Evolutionary conservation across 2,888 invertebrate species (phyloP).

Genomic region (Drosophila maculinotata): DNA sequence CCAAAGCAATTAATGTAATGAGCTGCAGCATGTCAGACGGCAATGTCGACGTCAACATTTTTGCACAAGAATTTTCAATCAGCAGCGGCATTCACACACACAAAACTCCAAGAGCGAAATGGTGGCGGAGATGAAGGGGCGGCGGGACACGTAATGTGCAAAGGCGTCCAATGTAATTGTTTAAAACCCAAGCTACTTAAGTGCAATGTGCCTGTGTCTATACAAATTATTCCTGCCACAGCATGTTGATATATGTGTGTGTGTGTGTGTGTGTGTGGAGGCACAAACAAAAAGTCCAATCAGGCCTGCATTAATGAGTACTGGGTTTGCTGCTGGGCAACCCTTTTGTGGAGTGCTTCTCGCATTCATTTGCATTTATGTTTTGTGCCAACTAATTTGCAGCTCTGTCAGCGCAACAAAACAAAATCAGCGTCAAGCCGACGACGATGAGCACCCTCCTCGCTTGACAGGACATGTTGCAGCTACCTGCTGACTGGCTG

Average conservation of each 20-base stretch:
- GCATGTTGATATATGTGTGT: no score
- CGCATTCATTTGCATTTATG: conserved; percentile 79
- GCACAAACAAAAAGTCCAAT: conserved; percentile 77
- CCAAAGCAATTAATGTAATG: conserved; percentile 80
- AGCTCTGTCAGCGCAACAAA: conserved; percentile 70
- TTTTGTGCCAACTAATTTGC: conserved; percentile 79
- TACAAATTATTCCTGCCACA: no score
- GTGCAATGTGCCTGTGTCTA: conserved; percentile 48
- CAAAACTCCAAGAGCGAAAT: conserved; percentile 1
- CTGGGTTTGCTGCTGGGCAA: background rate
- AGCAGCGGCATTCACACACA: conserved; percentile 61
- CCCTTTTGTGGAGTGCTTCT: conserved; percentile 35
- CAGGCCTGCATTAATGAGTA: conserved; percentile 74
- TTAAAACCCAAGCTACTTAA: conserved; percentile 76
- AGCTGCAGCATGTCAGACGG: conserved; percentile 74
- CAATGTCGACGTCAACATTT: conserved; percentile 78
- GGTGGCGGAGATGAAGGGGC: conserved; percentile 5
- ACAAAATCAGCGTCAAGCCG: conserved; percentile 71
- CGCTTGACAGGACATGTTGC: conserved; percentile 60
- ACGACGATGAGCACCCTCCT: background rate
- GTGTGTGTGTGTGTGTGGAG: conserved; percentile 2
- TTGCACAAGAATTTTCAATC: conserved; percentile 80
- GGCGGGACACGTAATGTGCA: conserved; percentile 59
- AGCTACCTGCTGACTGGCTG: conserved; percentile 1
- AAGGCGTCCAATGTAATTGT: conserved; percentile 78